phyloP scores from a whole-genome alignment of 2,797 vertebrate genomes.

The Taeniopygia guttata region DNA sequence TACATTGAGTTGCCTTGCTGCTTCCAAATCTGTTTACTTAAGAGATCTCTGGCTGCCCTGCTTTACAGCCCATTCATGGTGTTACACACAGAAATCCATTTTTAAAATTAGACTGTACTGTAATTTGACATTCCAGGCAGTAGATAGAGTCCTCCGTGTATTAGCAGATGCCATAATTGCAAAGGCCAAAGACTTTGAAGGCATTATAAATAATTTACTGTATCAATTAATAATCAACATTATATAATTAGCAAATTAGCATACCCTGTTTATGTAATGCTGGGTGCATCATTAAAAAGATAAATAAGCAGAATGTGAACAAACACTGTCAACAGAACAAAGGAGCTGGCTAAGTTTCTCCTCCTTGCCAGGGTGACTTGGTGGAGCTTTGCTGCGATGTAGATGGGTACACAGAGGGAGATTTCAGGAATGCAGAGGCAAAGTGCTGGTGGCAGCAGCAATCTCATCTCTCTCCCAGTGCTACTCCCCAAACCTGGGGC shows the following conservation, averaged over 20 bases:
- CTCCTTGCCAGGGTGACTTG: not conserved
- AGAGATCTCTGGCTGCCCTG: not conserved
- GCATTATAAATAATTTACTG: not conserved
- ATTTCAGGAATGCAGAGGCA: not conserved
- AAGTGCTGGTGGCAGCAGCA: not conserved
- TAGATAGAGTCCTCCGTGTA: not conserved
- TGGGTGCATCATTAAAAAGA: not conserved
- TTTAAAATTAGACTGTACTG: not conserved
- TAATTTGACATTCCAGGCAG: not conserved
- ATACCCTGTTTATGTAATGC: not conserved
- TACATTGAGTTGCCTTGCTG: not conserved
- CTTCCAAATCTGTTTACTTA: not conserved
- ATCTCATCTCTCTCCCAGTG: not conserved
- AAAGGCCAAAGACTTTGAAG: not conserved
- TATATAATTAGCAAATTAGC: not conserved
- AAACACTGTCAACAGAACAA: not conserved
- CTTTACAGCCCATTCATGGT: not conserved
- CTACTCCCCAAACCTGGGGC: not conserved
- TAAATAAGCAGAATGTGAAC: not conserved
- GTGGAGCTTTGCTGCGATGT: not conserved
- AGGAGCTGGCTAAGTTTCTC: not conserved
- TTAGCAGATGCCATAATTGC: not conserved
- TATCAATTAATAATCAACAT: not conserved
- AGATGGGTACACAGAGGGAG: rapidly evolving
- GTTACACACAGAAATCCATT: not conserved